phyloP scores from a whole-genome alignment of 2,797 vertebrate genomes.

The Atherinosoma microstoma region DNA sequence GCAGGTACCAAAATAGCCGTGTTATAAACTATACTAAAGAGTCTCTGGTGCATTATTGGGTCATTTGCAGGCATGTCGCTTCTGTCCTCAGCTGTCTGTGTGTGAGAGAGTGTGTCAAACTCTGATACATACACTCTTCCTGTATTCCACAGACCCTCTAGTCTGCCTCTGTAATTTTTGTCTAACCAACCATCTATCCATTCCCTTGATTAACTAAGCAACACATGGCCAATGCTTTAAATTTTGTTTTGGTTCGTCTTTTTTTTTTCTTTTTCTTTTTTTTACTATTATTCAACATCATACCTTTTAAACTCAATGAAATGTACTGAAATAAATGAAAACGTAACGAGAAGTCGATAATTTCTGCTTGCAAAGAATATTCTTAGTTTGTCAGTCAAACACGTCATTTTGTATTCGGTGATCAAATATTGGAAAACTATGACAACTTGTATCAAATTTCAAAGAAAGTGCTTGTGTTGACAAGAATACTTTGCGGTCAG shows the following conservation, averaged over 20 bases:
- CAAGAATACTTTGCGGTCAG: background rate
- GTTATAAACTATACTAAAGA: background rate
- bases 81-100: background rate
- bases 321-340: too few species aligned
- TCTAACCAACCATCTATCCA: background rate
- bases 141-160: background rate
- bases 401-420: background rate
- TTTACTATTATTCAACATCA: background rate
- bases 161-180: background rate
- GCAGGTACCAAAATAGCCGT: background rate
- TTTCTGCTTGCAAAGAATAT: too few species aligned
- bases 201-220: background rate
- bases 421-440: background rate
- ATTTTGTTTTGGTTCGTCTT: background rate
- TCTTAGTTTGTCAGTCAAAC: background rate
- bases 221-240: background rate
- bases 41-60: background rate
- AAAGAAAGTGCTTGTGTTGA: background rate
- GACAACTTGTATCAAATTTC: slow-evolving; percentile 16
- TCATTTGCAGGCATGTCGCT: background rate
- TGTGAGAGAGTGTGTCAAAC: too few species aligned
- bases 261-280: background rate
- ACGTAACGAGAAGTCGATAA: too few species aligned
- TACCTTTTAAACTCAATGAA: background rate
- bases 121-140: background rate